phyloP scores from a whole-genome alignment of 2,113 vertebrate genomes.

The Nothocercus julius region DNA sequence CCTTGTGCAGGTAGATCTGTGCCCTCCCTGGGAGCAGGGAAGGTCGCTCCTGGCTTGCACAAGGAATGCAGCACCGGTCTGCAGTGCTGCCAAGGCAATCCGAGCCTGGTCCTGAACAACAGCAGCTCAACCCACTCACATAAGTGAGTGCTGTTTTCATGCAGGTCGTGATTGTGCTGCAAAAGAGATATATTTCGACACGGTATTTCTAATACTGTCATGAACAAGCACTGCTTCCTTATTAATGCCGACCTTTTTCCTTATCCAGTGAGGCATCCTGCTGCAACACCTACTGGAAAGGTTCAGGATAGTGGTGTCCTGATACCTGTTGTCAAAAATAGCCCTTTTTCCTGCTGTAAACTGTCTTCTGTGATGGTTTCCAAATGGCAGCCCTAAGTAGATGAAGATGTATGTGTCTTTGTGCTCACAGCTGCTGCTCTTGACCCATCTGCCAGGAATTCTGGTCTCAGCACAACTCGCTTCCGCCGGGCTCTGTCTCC shows the following conservation, averaged over 20 bases:
- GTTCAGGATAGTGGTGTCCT: background rate
- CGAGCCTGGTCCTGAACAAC: background rate
- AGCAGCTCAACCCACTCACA: rapidly evolving
- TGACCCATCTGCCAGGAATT: slow-evolving; percentile 71
- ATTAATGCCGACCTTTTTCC: slow-evolving; percentile 11
- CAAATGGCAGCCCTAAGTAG: slow-evolving; percentile 27
- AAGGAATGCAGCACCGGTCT: background rate
- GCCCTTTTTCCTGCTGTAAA: background rate
- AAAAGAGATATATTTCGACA: background rate
- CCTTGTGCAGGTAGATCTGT: background rate
- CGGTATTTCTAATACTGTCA: background rate
- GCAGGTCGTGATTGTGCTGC: background rate
- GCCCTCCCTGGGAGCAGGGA: background rate
- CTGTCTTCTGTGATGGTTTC: slow-evolving; percentile 14
- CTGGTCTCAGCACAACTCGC: slow-evolving; percentile 66
- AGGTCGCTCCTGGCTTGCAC: rapidly evolving
- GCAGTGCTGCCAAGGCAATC: background rate
- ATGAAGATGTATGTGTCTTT: slow-evolving; percentile 47
- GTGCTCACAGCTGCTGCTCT: slow-evolving; percentile 61
- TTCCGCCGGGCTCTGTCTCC: slow-evolving; percentile 55
- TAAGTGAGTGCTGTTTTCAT: background rate
- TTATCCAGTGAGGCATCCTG: background rate
- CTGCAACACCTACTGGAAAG: background rate
- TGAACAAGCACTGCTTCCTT: background rate
- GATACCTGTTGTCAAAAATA: background rate